phyloP scores from a whole-genome alignment of 2,888 invertebrate genomes.

The Polietes domitor region DNA sequence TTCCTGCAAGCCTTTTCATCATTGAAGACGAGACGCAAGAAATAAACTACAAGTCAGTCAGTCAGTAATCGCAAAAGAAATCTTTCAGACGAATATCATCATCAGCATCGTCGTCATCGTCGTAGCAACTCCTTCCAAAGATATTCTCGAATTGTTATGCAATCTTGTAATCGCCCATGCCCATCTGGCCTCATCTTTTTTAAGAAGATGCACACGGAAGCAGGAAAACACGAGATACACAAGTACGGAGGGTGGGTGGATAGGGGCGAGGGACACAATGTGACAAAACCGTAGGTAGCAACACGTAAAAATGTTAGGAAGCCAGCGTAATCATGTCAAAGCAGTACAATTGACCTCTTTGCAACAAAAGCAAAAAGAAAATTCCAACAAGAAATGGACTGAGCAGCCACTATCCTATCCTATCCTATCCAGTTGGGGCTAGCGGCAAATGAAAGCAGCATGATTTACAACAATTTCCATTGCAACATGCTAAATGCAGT shows the following conservation, averaged over 20 bases:
- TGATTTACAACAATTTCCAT: slow-evolving; percentile 51
- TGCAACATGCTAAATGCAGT: slow-evolving; percentile 12
- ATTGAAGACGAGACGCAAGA: background rate
- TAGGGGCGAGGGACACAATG: slow-evolving; percentile 28
- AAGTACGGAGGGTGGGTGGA: background rate
- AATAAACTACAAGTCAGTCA: background rate
- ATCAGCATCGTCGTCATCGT: too few species aligned
- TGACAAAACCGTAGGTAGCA: slow-evolving; percentile 38
- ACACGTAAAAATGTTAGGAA: slow-evolving; percentile 44
- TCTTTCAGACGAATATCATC: background rate
- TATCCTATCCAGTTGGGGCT: slow-evolving; percentile 48
- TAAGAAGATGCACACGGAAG: background rate
- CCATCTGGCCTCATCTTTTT: slow-evolving; percentile 9
- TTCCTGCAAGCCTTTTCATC: background rate
- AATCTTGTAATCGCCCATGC: slow-evolving; percentile 7
- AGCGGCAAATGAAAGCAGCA: slow-evolving; percentile 64
- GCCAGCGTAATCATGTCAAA: slow-evolving; percentile 36
- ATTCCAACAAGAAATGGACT: background rate
- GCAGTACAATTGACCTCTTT: slow-evolving; percentile 63
- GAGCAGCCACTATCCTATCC: background rate
- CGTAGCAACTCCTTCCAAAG: background rate
- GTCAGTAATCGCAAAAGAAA: slow-evolving; percentile 12
- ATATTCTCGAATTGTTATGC: slow-evolving; percentile 12
- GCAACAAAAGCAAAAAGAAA: slow-evolving; percentile 44
- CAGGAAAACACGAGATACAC: background rate